Evolutionary conservation across 1,140 invertebrate genomes (phyloP), one percentile per base, ranked within the genome.

Genomic region (Aphis gossypii): DNA sequence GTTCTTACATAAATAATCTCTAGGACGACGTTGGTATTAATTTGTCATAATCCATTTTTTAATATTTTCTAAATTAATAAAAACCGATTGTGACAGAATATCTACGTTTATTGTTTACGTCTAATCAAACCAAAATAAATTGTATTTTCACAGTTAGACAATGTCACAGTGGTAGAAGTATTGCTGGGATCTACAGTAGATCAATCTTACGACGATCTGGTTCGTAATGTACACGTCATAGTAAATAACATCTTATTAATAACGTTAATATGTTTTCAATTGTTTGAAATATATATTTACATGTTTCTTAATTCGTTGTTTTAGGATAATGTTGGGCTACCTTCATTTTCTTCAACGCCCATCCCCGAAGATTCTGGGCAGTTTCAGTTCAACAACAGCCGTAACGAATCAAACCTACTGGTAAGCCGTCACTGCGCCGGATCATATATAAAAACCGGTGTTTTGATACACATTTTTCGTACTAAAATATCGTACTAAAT

Each of bases 291-390:
- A n/a, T 18, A n/a, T 18, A 14, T 68, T 76, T 18, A n/a, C 5
- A n/a, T n/a, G 14, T 18, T 14, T n/a, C 60, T 76, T n/a, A 35
- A 76, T 76, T 35, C 0, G 60, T 76, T 76, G 20, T 44, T 93
- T 35, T 20, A 93, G 92, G 82, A 93, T 7, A 93, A 93, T 93
- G 92, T 93, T 18, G 92, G 92, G 41, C 82, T 84, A 0, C 92
- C 92, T 0, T 93, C 92, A 18, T 93, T 93, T 84, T 84, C 76
- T 56, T 93, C 92, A 4, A 93, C 92, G 6, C 92, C 92, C n/a
- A 93, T 93, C 30, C 92, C 46, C 1, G 82, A 93, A 21, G 82
- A 56, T 25, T 90, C 89, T 1, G 56, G 14, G 8, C n/a, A n/a
- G 44, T 90, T 90, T 30, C 89, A 21, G n/a, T 90, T 90, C 23